Evolutionary conservation across 2,113 vertebrate genomes (phyloP).

Genomic region (Procavia capensis): DNA sequence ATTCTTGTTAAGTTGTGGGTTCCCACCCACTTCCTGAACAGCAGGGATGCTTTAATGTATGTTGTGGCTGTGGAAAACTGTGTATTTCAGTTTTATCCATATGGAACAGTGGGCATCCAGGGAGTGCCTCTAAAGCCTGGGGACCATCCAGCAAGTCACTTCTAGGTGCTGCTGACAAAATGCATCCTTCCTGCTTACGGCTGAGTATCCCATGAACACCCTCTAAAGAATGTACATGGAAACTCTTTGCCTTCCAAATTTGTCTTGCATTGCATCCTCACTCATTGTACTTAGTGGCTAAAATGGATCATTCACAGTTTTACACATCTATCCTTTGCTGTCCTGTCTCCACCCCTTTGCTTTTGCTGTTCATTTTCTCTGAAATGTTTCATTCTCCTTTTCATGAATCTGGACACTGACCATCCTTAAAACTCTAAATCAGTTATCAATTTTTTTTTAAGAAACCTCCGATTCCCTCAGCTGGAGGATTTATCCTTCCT

Average conservation of each 20-base stretch:
- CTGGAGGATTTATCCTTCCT: not conserved
- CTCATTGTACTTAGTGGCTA: not conserved
- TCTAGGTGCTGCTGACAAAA: not conserved
- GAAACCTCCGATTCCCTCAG: not conserved
- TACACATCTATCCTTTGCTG: not conserved
- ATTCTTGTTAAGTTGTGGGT: constrained; percentile 98
- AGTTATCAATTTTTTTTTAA: not conserved
- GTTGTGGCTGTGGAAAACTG: constrained; percentile 96
- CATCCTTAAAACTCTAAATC: not conserved
- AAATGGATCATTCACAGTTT: not conserved
- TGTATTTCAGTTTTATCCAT: constrained; percentile 96
- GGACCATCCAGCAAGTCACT: too few relatives aligned
- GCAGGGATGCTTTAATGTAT: constrained; percentile 97
- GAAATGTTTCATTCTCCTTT: not conserved
- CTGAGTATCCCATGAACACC: not conserved
- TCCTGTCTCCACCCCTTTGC: not conserved
- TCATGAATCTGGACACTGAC: not conserved
- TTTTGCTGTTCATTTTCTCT: constrained; percentile 21
- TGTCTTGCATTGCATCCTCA: not conserved
- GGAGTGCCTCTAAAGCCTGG: constrained; percentile 75
- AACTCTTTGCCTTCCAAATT: not conserved
- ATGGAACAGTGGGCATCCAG: constrained; percentile 96
- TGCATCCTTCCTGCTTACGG: not conserved
- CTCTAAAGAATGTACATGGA: not conserved
- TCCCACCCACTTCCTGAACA: constrained; percentile 98